phyloP scores from a whole-genome alignment of 2,888 invertebrate species.

The Apodemia hepburni region DNA sequence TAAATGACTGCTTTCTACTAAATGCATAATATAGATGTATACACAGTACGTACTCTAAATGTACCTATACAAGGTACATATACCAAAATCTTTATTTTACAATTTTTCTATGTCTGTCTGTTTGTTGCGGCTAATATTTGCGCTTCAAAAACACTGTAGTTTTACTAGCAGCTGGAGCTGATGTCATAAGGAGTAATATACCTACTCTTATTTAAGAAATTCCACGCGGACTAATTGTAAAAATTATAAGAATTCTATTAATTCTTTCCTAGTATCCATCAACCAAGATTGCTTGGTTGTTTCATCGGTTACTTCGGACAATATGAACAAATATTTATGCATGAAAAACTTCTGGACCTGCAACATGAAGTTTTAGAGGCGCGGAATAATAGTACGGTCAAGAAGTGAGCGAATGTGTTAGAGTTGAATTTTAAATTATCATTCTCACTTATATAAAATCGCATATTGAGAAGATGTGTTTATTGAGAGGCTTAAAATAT shows the following conservation, averaged over 20 bases:
- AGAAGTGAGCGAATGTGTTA: conserved; percentile 35
- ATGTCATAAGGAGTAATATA: too few relatives aligned
- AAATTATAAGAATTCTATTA: neutral
- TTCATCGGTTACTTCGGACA: conserved; percentile 78
- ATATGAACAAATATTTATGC: conserved; percentile 37
- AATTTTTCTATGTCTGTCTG: too few relatives aligned
- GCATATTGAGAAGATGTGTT: conserved; percentile 1
- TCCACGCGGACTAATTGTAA: neutral
- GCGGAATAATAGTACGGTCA: conserved; percentile 32
- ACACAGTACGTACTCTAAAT: too few relatives aligned
- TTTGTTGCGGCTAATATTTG: too few relatives aligned
- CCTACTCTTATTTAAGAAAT: too few relatives aligned
- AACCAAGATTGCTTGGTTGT: conserved; percentile 82
- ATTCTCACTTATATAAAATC: neutral
- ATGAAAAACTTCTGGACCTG: conserved; percentile 39
- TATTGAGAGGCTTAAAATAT: too few relatives aligned
- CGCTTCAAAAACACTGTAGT: too few relatives aligned
- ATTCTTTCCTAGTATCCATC: conserved; percentile 74
- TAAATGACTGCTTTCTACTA: too few relatives aligned
- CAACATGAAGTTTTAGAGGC: conserved; percentile 36
- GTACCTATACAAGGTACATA: too few relatives aligned
- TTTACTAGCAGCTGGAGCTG: too few relatives aligned
- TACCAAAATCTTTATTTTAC: too few relatives aligned
- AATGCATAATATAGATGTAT: too few relatives aligned
- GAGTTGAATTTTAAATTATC: conserved; percentile 8